Conservation (phyloP, 2,797 vertebrate species). For the Micrastur ruficollis region DNA sequence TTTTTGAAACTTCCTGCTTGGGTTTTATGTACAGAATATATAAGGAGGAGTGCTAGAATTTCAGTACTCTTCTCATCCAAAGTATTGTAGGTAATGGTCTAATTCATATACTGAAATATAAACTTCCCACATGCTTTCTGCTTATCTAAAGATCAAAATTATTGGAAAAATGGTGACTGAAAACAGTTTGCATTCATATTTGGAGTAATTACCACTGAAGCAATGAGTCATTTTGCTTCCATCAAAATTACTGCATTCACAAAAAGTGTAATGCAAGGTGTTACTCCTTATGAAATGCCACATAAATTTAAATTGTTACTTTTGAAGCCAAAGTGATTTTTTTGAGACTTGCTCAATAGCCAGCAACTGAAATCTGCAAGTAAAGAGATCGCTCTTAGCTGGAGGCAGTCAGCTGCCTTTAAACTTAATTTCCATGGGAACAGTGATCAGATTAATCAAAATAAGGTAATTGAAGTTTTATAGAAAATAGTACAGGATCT, state of each 20-base stretch:
- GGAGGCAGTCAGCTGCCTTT: slow-evolving; percentile 52
- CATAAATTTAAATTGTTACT: slow-evolving; percentile 1
- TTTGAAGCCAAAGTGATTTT: slow-evolving; percentile 2
- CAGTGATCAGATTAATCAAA: slow-evolving; percentile 57
- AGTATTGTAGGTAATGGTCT: not conserved
- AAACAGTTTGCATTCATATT: not conserved
- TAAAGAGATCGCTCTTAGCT: slow-evolving; percentile 29
- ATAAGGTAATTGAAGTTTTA: slow-evolving; percentile 46
- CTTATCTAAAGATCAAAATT: not conserved
- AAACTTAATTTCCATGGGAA: slow-evolving; percentile 62
- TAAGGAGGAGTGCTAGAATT: not conserved
- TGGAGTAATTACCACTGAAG: not conserved
- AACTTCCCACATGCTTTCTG: not conserved
- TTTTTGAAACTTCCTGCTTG: not conserved
- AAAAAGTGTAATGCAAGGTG: not conserved
- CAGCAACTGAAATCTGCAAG: slow-evolving; percentile 4
- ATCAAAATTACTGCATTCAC: not conserved
- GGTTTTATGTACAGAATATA: not conserved
- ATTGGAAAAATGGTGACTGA: not conserved
- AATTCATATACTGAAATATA: not conserved
- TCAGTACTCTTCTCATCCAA: not conserved
- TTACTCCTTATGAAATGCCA: slow-evolving; percentile 10
- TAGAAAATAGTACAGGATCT: slow-evolving; percentile 15
- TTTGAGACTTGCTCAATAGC: slow-evolving; percentile 16
- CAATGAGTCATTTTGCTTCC: not conserved